Evolutionary conservation across 1,140 invertebrate species (phyloP), one percentile per base, ranked within the genome.

Genomic region (Trichonephila clavata): DNA sequence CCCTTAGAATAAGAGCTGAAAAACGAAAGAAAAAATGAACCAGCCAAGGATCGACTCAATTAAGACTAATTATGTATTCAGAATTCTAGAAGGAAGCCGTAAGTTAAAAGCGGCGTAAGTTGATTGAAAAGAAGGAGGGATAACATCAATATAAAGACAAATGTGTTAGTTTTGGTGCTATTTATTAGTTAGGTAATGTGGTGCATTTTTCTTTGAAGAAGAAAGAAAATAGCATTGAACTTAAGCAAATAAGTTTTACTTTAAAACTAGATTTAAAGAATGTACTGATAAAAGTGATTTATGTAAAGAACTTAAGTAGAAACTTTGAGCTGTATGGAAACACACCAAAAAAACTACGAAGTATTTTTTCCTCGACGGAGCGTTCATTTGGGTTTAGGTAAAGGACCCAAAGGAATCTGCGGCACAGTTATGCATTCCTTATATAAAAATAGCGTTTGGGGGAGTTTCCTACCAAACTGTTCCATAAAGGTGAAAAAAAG

Each of bases 401-500:
- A 83, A n/a, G 43, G 81, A 83, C 43, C 50, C 50, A 13, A n/a
- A 50, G 43, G 10, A 57, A 13, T 59, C 7, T 50, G 50, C 5
- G 80, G 50, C 50, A 83, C 24, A 50, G 39, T 83, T 13, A 83
- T 83, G 80, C 80, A 50, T 43, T 50, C 80, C 43, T 83, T 24
- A 7, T 32, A 43, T 43, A 50, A 43, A 83, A 83, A 50, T 21
- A 83, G 18, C 18, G 43, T 83, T 83, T 83, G 43, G 50, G 39
- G 20, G n/a, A 86, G 50, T 32, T 39, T 71, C 81, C 43, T 59
- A 57, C 24, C 57, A 59, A 84, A 84, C 43, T 86, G 60, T 61
- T 61, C 84, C 60, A 63, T 86, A 63, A 63, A 39, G n/a, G 16
- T 86, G 60, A 86, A 84, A 84, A 50, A 84, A 59, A 86, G 27